phyloP scores from a whole-genome alignment of 2,888 invertebrate genomes.

The Rhimphoctona megacephalus region DNA sequence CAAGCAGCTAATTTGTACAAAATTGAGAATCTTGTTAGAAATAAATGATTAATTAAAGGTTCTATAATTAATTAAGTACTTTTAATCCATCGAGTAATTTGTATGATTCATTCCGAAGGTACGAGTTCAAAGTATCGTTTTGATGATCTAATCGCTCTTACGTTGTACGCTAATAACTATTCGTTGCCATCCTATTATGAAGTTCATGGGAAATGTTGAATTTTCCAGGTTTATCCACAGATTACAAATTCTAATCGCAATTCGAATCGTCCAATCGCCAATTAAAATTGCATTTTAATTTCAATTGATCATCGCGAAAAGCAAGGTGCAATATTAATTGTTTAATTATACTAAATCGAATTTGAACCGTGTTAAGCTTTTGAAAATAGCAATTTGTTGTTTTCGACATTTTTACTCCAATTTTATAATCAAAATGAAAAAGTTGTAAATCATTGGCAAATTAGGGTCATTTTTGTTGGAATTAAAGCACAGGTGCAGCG shows the following conservation, averaged over 20 bases:
- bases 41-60: neutral
- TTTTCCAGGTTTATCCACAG: neutral
- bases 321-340: no score
- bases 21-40: neutral
- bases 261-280: neutral
- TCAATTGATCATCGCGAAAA: no score
- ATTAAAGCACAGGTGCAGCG: conserved; percentile 42
- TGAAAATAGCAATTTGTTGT: neutral
- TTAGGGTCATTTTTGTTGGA: neutral
- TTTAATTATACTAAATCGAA: no score
- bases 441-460: neutral
- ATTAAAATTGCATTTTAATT: neutral
- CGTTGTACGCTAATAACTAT: neutral
- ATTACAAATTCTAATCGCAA: neutral
- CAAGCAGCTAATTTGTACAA: neutral
- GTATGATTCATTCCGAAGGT: neutral
- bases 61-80: neutral
- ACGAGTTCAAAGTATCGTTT: neutral
- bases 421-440: neutral
- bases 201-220: neutral
- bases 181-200: neutral
- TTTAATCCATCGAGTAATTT: neutral
- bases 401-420: neutral
- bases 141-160: neutral
- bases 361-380: neutral